Evolutionary conservation across 2,113 vertebrate genomes (phyloP).

Genomic region (Paralichthys olivaceus): DNA sequence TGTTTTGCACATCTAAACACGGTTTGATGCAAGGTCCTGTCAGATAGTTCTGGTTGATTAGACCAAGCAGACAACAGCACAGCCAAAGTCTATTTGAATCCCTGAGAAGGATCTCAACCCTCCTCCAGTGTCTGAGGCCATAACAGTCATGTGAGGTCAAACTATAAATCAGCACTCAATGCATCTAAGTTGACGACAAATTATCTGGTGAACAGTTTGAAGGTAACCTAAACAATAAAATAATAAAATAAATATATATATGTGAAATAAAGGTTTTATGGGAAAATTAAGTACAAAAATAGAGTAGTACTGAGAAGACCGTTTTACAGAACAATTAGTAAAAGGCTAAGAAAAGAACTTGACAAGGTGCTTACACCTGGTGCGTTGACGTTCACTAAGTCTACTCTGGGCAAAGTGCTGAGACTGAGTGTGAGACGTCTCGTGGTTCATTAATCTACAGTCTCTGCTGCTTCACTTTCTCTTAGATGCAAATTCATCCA

Average conservation of each 20-base stretch:
- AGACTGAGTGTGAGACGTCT: conserved; percentile 7
- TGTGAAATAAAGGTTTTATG: background rate
- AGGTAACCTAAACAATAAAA: background rate
- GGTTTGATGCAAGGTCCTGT: background rate
- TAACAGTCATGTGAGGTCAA: background rate
- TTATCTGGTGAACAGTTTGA: too few relatives aligned
- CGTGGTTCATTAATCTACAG: conserved; percentile 39
- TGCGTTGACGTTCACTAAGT: conserved; percentile 4
- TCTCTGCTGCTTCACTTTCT: conserved; percentile 32
- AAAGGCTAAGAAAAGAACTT: conserved; percentile 15
- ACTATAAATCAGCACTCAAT: background rate
- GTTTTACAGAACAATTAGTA: conserved; percentile 16
- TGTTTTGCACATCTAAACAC: background rate
- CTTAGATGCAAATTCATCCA: conserved; percentile 82
- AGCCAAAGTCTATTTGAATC: background rate
- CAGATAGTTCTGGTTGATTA: background rate
- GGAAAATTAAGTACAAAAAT: background rate
- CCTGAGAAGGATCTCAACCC: background rate
- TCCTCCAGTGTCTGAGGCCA: background rate
- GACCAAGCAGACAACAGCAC: background rate
- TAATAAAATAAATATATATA: background rate
- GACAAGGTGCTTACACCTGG: background rate
- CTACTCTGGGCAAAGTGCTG: conserved; percentile 17
- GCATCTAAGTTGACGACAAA: background rate
- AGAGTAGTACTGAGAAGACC: conserved; percentile 3